Evolutionary conservation across 1,140 invertebrate genomes (phyloP), one percentile per base, ranked within the genome.

Genomic region (Branchinecta lynchi): DNA sequence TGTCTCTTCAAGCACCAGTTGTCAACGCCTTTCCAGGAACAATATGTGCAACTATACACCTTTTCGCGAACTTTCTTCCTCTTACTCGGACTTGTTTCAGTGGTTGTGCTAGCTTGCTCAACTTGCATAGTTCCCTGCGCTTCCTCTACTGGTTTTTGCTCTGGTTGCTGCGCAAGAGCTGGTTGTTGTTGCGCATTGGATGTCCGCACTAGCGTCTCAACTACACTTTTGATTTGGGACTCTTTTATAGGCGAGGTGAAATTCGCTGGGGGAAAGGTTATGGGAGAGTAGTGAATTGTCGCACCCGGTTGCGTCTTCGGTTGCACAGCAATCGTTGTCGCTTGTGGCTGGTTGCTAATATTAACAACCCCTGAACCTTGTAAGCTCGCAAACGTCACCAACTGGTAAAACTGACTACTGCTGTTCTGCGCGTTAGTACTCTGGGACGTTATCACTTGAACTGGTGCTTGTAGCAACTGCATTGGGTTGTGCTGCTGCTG

Each of bases 1-100:
- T 94, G 92, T 8, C 91, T 82, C 78, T 93, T 93, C 68, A 93
- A 79, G 73, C 90, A 92, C 92, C 91, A 94, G 76, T 92, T 92
- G 78, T 93, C 91, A n/a, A 89, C 89, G 0, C 91, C 91, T 17
- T 87, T 88, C 90, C 90, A 93, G 3, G 90, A 83, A 77, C 91
- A 94, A 76, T 91, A 92, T 74, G 87, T 87, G 78, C 90, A 93
- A 66, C 85, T 85, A 78, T 89, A 93, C 73, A 87, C 76, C 73
- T 81, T 82, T 67, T 82, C 78, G 73, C 79, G 77, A 74, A 73
- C 75, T 73, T 75, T 82, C 78, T 72, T 81, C 74, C 69, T 77
- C 72, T 43, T 77, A 12, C 3, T 15, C 51, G 12, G 51, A 60
- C 51, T 60, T 15, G 51, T 12, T 60, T 60, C 51, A 15, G 12